A percentile compares a stretch with the other conserved stretches of the same genome.
phyloP scores from a whole-genome alignment of 2,888 invertebrate species.

The Dynastes hyllus region DNA sequence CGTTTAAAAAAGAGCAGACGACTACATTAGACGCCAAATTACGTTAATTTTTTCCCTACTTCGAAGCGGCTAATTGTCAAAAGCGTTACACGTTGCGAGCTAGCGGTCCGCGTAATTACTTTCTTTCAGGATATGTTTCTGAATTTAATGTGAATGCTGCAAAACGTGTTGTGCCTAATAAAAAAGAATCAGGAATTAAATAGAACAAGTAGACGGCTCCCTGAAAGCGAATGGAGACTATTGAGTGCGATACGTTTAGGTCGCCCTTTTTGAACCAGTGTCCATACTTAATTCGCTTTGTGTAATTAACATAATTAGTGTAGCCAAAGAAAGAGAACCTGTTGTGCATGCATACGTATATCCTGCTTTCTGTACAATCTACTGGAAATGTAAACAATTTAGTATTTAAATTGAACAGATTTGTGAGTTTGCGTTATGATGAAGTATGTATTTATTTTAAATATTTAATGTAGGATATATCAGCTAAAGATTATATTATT shows the following conservation, averaged over 20 bases:
- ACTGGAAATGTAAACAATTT: neutral
- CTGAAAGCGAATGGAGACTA: neutral
- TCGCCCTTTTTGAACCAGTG: neutral
- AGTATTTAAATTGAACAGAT: too few species aligned
- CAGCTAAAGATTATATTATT: too few species aligned
- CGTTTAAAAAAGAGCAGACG: slow-evolving; percentile 25
- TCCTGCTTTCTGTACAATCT: neutral
- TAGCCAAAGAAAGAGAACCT: neutral
- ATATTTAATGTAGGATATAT: too few species aligned
- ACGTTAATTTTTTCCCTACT: slow-evolving; percentile 43
- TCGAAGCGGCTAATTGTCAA: slow-evolving; percentile 39
- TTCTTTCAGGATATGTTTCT: slow-evolving; percentile 37
- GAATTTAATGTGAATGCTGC: slow-evolving; percentile 28
- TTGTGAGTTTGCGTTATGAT: too few species aligned
- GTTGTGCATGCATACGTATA: neutral
- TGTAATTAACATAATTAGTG: slow-evolving; percentile 8
- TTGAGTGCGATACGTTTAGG: slow-evolving; percentile 19
- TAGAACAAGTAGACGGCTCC: slow-evolving; percentile 3
- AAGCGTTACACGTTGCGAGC: slow-evolving; percentile 31
- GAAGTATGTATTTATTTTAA: too few species aligned
- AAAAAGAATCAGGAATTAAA: slow-evolving; percentile 22
- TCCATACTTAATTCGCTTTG: neutral
- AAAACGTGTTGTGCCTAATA: slow-evolving; percentile 38
- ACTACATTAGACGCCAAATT: slow-evolving; percentile 44
- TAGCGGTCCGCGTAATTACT: slow-evolving; percentile 41